Evolutionary conservation across 2,113 vertebrate genomes (phyloP), one percentile per base, ranked within the genome.

Genomic region (Entomyzon cyanotis): DNA sequence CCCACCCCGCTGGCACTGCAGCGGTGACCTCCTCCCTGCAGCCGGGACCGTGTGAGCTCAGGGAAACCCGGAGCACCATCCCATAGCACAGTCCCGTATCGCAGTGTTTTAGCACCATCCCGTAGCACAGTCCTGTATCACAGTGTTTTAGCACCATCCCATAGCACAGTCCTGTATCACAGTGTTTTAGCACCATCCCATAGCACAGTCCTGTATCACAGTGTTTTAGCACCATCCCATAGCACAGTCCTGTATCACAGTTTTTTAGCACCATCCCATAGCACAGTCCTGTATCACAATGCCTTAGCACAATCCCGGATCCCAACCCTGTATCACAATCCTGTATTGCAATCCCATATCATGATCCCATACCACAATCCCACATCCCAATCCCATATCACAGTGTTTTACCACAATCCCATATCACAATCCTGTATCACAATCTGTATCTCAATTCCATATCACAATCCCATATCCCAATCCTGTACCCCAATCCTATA

Each of bases 221-320:
- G 9, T 42, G n/a, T n/a, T 42, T 11, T 42, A 42, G 12, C 3
- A 27, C 53, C 49, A 1, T 42, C 15, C 20, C 0, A 0, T 17
- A 62, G 23, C 44, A 3, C 33, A 49, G 0, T 19, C 76, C 10
- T 0, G 0, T 15, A 42, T 41, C 35, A 16, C 35, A 21, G 9
- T 42, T 47, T 30, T 0, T 0, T 22, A 52, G 22, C n/a, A 5
- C 44, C 35, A 8, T 52, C 23, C 11, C 2, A 0, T 15, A 7
- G 7, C 58, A 10, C 37, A 53, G 1, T 25, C 30, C 8, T 9
- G 2, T 42, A 47, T 11, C 25, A 12, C n/a, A 60, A 1, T 49
- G 44, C 19, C 2, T 0, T 12, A 39, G 49, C 55, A 4, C 15
- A 49, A n/a, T 65, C 63, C 7, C 7, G 6, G 5, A 12, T 14